Conservation (phyloP, 2,113 vertebrate species). For the Lichenostomus cassidix region DNA sequence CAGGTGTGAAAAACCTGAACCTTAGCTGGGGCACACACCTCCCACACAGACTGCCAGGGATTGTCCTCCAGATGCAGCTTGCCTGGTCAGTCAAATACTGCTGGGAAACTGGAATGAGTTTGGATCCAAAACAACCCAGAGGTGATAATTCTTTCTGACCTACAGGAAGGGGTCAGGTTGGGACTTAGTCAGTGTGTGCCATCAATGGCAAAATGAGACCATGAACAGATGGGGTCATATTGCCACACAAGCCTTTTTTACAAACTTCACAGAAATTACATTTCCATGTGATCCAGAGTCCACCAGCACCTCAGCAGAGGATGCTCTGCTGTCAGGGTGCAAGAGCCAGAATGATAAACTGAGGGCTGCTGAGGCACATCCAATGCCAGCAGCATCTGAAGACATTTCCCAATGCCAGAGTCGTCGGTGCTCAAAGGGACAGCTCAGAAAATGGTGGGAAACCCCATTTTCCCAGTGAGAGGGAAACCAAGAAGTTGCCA, state of each 20-base stretch:
- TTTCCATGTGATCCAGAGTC: neutral
- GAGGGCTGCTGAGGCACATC: neutral
- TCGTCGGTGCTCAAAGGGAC: neutral
- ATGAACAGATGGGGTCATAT: neutral
- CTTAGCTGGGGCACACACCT: neutral
- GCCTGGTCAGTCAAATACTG: neutral
- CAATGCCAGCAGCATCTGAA: neutral
- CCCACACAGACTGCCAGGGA: neutral
- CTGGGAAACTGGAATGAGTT: neutral
- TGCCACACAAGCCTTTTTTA: neutral
- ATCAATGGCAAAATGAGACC: neutral
- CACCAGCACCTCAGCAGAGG: neutral
- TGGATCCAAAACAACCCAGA: neutral
- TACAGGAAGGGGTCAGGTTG: neutral
- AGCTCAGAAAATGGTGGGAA: neutral
- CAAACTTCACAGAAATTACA: neutral
- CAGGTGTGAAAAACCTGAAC: accelerated
- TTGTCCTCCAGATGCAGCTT: neutral
- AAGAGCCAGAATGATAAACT: neutral
- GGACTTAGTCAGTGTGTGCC: neutral
- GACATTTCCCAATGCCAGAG: neutral
- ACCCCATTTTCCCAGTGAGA: neutral
- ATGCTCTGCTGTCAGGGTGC: neutral
- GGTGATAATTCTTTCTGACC: neutral
- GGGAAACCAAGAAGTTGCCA: neutral